These are phyloP conservation scores for Triops cancriformis DNA, from an alignment of 1,140 invertebrate species.

Conservation along the genomic window DNA sequence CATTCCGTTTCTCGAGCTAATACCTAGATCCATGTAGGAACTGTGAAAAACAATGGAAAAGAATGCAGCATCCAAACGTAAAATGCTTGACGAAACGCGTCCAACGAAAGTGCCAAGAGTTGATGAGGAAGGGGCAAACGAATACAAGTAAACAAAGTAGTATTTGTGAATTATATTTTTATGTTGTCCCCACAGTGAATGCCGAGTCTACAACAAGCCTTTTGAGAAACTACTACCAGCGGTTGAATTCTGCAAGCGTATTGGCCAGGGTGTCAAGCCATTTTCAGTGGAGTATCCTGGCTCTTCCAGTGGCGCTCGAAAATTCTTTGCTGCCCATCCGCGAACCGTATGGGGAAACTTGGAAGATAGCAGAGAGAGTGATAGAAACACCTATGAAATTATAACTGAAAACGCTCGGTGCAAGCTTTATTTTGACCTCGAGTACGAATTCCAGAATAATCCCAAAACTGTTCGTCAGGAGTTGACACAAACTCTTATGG, in stretches of 20 bases:
- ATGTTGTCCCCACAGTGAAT: too few relatives aligned
- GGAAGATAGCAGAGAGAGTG: slow-evolving; percentile 35
- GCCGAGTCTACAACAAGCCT: too few relatives aligned
- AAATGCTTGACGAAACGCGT: too few relatives aligned
- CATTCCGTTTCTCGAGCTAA: too few relatives aligned
- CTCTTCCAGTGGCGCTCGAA: slow-evolving; percentile 33
- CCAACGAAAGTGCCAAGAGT: too few relatives aligned
- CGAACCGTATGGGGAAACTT: slow-evolving; percentile 48
- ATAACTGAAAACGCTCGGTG: slow-evolving; percentile 49
- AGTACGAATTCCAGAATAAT: slow-evolving; percentile 48
- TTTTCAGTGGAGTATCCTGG: background rate
- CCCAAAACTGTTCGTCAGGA: slow-evolving; percentile 41
- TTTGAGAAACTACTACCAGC: background rate
- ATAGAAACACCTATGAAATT: slow-evolving; percentile 54
- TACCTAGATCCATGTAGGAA: too few relatives aligned
- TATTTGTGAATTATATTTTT: too few relatives aligned
- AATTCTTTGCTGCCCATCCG: slow-evolving; percentile 49
- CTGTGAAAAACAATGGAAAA: too few relatives aligned
- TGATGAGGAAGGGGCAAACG: too few relatives aligned
- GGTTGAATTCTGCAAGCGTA: background rate
- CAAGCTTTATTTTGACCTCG: slow-evolving; percentile 62
- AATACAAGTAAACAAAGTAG: too few relatives aligned
- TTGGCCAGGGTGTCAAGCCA: background rate
- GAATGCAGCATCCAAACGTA: too few relatives aligned
- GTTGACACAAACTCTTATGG: slow-evolving; percentile 49